phyloP scores from a whole-genome alignment of 92 coral and sea anemone genomes.

The Actinernus sp. region DNA sequence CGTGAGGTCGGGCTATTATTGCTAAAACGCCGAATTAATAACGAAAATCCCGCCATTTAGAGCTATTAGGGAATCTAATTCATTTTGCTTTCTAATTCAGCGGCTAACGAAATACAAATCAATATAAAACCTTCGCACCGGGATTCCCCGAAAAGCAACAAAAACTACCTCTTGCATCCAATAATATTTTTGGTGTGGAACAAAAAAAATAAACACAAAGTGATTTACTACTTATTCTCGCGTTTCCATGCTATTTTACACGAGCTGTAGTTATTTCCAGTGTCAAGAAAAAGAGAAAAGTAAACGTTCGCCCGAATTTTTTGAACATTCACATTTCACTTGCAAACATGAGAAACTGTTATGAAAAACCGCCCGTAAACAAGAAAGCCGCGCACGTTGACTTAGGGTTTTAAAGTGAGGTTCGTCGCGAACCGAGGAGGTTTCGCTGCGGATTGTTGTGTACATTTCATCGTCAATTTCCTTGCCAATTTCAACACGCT shows the following conservation, averaged over 20 bases:
- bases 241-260: background rate
- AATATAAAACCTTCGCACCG: background rate
- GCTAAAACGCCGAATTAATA: background rate
- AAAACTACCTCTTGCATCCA: background rate
- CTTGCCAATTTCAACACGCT: constrained; percentile 5
- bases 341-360: background rate
- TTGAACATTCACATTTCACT: background rate
- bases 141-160: background rate
- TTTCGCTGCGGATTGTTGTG: constrained; percentile 14
- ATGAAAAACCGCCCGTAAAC: background rate
- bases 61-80: constrained; percentile 22
- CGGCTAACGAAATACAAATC: background rate
- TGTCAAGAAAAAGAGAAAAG: background rate
- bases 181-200: no score
- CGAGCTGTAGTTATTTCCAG: background rate
- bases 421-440: background rate
- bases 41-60: constrained; percentile 13
- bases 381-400: background rate
- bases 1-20: background rate
- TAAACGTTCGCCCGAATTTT: no score
- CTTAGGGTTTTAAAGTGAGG: background rate
- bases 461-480: constrained; percentile 32
- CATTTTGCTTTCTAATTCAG: background rate
- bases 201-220: background rate
- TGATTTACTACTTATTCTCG: background rate